Evolutionary conservation across 2,113 vertebrate genomes (phyloP).

Genomic region (Nycticorax nycticorax): DNA sequence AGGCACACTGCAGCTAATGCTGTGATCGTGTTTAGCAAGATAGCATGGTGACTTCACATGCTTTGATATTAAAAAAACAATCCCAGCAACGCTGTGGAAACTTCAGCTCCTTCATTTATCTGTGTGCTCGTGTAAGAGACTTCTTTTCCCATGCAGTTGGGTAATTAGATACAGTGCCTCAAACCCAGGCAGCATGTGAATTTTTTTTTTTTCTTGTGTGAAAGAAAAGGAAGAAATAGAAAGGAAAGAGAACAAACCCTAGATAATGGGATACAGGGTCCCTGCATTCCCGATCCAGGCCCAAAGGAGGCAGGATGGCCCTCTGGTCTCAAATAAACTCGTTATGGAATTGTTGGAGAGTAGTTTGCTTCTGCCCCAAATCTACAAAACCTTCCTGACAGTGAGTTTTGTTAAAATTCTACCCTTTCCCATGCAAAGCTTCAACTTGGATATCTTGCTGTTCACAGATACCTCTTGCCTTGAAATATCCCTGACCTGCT

Average conservation of each 20-base stretch:
- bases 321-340: background rate
- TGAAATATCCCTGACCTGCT: constrained; percentile 49
- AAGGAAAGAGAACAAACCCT: background rate
- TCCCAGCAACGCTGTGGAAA: background rate
- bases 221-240: background rate
- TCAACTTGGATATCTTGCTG: background rate
- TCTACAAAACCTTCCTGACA: background rate
- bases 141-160: background rate
- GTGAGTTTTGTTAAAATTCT: background rate
- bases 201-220: background rate
- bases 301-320: background rate
- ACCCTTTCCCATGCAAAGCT: background rate
- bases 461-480: background rate
- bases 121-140: background rate
- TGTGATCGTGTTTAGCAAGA: background rate
- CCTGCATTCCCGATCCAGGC: background rate
- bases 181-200: background rate
- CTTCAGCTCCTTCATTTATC: background rate
- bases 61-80: background rate
- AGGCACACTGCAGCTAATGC: background rate
- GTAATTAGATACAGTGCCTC: background rate
- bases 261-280: background rate
- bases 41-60: background rate
- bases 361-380: background rate
- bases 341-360: background rate